Evolutionary conservation across 2,888 invertebrate genomes (phyloP).

Genomic region (Bimastos eiseni): DNA sequence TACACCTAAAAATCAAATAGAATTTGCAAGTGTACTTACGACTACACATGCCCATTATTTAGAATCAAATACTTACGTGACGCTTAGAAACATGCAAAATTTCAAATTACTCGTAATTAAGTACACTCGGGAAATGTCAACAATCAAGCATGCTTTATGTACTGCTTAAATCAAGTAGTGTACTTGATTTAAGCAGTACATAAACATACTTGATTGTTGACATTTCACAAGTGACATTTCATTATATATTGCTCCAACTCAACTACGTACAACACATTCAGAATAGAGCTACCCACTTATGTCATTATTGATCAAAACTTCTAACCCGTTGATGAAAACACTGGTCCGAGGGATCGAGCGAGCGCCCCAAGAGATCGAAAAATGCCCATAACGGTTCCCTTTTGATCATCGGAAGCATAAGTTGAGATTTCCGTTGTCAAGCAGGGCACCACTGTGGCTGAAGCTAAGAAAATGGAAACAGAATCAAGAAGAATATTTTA

Average conservation of each 20-base stretch:
- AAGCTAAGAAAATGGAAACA: slow-evolving; percentile 58
- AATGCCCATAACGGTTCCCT: slow-evolving; percentile 89
- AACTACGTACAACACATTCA: neutral
- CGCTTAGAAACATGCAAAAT: neutral
- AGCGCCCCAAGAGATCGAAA: slow-evolving; percentile 91
- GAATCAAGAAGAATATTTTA: neutral
- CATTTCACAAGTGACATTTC: too few relatives aligned
- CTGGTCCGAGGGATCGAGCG: slow-evolving; percentile 87
- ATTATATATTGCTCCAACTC: too few relatives aligned
- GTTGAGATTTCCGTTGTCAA: slow-evolving; percentile 89
- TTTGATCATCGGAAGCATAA: slow-evolving; percentile 76
- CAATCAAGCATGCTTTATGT: neutral
- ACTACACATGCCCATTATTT: too few relatives aligned
- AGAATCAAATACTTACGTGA: too few relatives aligned
- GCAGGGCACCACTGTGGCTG: slow-evolving; percentile 86
- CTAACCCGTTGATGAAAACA: slow-evolving; percentile 80
- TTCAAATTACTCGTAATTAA: neutral
- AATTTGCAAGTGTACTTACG: too few relatives aligned
- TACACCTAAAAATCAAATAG: neutral
- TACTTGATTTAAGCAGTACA: too few relatives aligned
- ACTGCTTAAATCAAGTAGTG: neutral
- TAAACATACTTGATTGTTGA: too few relatives aligned
- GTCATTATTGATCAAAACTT: slow-evolving; percentile 42
- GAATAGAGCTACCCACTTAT: slow-evolving; percentile 19
- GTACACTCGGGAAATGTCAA: too few relatives aligned